A percentile compares a stretch with the other conserved stretches of the same genome.
Evolutionary conservation across 2,888 invertebrate species (phyloP).

Genomic region (Spicauda simplicius): DNA sequence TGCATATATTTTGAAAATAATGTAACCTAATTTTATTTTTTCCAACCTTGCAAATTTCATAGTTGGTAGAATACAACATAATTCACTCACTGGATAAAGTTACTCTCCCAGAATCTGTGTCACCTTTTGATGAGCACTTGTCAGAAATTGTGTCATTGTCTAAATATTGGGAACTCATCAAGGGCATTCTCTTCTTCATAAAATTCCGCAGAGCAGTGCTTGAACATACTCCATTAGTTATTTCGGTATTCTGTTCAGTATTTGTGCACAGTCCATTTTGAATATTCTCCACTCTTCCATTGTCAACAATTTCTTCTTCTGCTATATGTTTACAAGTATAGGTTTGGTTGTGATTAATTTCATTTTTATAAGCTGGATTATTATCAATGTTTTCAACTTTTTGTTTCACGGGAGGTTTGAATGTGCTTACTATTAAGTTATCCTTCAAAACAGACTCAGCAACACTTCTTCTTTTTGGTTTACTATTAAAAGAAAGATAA

Average conservation of each 20-base stretch:
- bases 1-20: too few relatives aligned
- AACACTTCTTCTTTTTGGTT: slow-evolving; percentile 71
- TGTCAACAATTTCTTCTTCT: slow-evolving; percentile 1
- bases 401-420: slow-evolving; percentile 10
- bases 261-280: neutral
- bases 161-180: slow-evolving; percentile 41
- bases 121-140: slow-evolving; percentile 46
- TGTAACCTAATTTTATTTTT: too few relatives aligned
- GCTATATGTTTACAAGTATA: slow-evolving; percentile 11
- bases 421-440: slow-evolving; percentile 48
- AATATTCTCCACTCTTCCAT: slow-evolving; percentile 16
- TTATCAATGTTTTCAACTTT: neutral
- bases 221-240: slow-evolving; percentile 26
- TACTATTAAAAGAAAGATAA: slow-evolving; percentile 55
- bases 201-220: slow-evolving; percentile 54
- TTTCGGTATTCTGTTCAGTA: slow-evolving; percentile 4
- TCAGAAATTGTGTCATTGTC: slow-evolving; percentile 42
- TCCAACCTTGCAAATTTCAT: too few relatives aligned
- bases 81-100: slow-evolving; percentile 62
- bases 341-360: slow-evolving; percentile 20
- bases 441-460: slow-evolving; percentile 45
- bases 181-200: slow-evolving; percentile 54
- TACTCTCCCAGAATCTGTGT: slow-evolving; percentile 58
- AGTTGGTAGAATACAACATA: neutral
- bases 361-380: slow-evolving; percentile 9